These are phyloP conservation scores for Anabas testudineus DNA, from an alignment of 2,797 vertebrate genomes.

Conservation along the genomic window DNA sequence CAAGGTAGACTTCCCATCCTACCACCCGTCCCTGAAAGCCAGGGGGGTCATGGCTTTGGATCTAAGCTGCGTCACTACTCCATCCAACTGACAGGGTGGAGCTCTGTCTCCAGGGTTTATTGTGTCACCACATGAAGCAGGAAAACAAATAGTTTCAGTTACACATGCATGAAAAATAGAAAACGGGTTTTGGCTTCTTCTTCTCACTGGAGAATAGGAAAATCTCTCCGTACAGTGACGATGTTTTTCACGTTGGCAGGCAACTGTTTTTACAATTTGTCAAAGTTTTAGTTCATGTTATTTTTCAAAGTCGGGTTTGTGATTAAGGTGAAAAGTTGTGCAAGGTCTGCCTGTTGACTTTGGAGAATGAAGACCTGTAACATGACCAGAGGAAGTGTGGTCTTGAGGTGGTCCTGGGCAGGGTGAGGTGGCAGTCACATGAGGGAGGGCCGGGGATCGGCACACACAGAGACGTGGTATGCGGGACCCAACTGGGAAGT, in stretches of 20 bases:
- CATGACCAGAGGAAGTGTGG: conserved; percentile 39
- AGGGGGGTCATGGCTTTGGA: conserved; percentile 26
- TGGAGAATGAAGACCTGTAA: conserved; percentile 46
- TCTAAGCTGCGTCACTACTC: conserved; percentile 33
- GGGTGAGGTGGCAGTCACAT: conserved; percentile 46
- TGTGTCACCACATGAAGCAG: conserved; percentile 42
- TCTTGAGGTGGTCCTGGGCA: conserved; percentile 54
- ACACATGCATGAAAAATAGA: conserved; percentile 15
- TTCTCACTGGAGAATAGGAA: conserved; percentile 8
- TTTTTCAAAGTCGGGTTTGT: conserved; percentile 15
- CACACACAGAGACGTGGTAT: conserved; percentile 52
- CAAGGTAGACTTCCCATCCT: conserved; percentile 40
- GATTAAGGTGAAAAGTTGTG: conserved; percentile 24
- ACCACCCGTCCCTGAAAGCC: conserved; percentile 7
- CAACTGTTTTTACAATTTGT: conserved; percentile 12
- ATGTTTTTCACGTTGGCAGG: conserved; percentile 7
- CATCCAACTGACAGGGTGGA: conserved; percentile 59
- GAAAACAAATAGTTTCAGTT: conserved; percentile 27
- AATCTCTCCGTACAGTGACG: neutral
- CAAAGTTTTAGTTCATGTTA: neutral
- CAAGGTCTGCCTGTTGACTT: conserved; percentile 38
- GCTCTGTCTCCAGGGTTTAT: conserved; percentile 35
- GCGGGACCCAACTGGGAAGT: conserved; percentile 58
- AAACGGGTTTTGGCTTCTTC: conserved; percentile 16
- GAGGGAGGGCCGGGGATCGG: conserved; percentile 1